These are phyloP conservation scores for Sylvicola cinctus DNA, from an alignment of 2,888 invertebrate genomes.

Conservation along the genomic window DNA sequence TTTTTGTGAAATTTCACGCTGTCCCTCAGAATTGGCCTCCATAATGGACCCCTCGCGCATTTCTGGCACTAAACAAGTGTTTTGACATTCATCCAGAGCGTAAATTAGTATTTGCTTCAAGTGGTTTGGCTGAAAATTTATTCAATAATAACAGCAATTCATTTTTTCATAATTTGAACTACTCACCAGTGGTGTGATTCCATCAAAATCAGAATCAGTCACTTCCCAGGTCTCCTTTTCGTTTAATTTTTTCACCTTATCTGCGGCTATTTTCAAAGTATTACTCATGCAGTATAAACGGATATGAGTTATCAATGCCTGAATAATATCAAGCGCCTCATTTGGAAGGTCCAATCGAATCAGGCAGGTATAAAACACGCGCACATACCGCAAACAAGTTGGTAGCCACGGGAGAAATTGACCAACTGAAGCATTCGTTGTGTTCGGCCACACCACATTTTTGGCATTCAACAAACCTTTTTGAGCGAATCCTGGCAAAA, in stretches of 20 bases:
- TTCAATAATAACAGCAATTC: too few relatives aligned
- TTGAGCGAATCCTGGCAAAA: constrained; percentile 41
- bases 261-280: constrained; percentile 65
- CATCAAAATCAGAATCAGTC: constrained; percentile 65
- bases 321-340: constrained; percentile 70
- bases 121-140: constrained; percentile 34
- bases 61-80: constrained; percentile 49
- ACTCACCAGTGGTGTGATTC: constrained; percentile 59
- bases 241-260: constrained; percentile 47
- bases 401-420: constrained; percentile 48
- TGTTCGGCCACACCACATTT: constrained; percentile 23
- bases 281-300: constrained; percentile 69
- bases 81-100: constrained; percentile 44
- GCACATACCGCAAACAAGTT: constrained; percentile 58
- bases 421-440: constrained; percentile 33
- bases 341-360: constrained; percentile 71
- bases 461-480: constrained; percentile 16
- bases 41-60: constrained; percentile 37
- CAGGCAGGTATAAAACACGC: constrained; percentile 60
- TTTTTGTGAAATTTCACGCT: constrained; percentile 23
- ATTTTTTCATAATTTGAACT: too few relatives aligned
- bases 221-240: constrained; percentile 72
- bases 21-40: constrained; percentile 26
- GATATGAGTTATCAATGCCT: constrained; percentile 68
- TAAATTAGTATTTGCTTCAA: constrained; percentile 55